Evolutionary conservation across 2,888 invertebrate species (phyloP).

Genomic region (Allolobophora icterica): DNA sequence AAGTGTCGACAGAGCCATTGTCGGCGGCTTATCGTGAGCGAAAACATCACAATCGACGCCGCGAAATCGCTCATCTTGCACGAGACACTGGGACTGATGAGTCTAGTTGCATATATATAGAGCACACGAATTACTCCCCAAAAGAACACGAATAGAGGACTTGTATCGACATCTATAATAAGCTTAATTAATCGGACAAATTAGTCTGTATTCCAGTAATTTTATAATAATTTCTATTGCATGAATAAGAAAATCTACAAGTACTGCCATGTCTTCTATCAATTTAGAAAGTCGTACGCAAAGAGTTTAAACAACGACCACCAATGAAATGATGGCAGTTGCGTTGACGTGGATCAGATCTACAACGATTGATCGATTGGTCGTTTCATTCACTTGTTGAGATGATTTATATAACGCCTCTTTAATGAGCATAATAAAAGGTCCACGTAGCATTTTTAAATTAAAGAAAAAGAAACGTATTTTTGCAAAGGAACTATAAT

Average conservation of each 20-base stretch:
- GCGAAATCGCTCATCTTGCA: conserved; percentile 73
- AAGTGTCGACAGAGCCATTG: conserved; percentile 98
- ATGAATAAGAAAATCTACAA: neutral
- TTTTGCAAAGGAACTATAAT: neutral
- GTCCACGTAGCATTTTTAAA: neutral
- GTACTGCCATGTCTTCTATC: neutral
- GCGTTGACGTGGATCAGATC: neutral
- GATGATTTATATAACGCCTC: neutral
- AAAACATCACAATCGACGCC: conserved; percentile 97
- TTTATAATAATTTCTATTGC: neutral
- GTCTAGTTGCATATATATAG: conserved; percentile 53
- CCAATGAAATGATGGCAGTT: neutral
- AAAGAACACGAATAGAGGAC: neutral
- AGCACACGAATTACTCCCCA: neutral
- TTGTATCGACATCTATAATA: neutral
- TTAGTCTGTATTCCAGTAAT: neutral
- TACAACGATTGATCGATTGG: no score
- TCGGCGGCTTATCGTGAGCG: conserved; percentile 98
- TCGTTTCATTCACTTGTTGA: neutral
- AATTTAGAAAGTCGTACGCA: neutral
- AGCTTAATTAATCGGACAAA: neutral
- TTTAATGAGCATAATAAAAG: neutral
- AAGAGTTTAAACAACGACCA: neutral
- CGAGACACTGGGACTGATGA: conserved; percentile 65
- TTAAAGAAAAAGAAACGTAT: neutral